Evolutionary conservation across 2,888 invertebrate genomes (phyloP).

Genomic region (Phengaris arion): DNA sequence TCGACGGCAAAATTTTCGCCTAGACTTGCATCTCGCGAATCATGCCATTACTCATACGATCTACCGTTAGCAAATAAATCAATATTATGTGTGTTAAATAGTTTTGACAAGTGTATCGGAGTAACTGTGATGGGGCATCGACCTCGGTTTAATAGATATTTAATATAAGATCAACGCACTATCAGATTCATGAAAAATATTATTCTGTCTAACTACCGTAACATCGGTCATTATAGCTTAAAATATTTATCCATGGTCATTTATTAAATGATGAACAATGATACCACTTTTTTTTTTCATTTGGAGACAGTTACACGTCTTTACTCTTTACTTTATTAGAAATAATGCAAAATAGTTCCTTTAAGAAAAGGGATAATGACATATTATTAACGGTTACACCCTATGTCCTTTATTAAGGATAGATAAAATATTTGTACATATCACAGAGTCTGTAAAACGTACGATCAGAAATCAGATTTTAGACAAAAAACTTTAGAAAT

Average conservation of each 20-base stretch:
- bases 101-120: constrained; percentile 23
- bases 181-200: constrained; percentile 15
- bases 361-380: neutral
- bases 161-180: constrained; percentile 35
- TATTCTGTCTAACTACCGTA: constrained; percentile 10
- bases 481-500: neutral
- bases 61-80: constrained; percentile 22
- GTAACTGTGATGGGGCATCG: constrained; percentile 21
- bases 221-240: constrained; percentile 5
- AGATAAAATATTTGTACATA: neutral
- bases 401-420: too few species aligned
- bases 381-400: too few species aligned
- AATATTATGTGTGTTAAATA: constrained; percentile 23
- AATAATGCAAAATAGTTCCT: neutral
- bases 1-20: neutral
- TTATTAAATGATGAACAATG: neutral
- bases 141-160: constrained; percentile 20
- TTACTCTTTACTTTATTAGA: neutral
- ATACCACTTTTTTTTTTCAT: neutral
- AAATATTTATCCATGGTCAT: neutral
- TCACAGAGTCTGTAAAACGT: neutral
- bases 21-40: constrained; percentile 15
- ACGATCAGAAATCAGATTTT: neutral
- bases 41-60: constrained; percentile 10
- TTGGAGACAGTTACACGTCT: neutral